A percentile compares a stretch with the other conserved stretches of the same genome.
These are phyloP conservation scores for Scaptomyza caliginosa DNA, from an alignment of 2,888 invertebrate species.

Conservation along the genomic window DNA sequence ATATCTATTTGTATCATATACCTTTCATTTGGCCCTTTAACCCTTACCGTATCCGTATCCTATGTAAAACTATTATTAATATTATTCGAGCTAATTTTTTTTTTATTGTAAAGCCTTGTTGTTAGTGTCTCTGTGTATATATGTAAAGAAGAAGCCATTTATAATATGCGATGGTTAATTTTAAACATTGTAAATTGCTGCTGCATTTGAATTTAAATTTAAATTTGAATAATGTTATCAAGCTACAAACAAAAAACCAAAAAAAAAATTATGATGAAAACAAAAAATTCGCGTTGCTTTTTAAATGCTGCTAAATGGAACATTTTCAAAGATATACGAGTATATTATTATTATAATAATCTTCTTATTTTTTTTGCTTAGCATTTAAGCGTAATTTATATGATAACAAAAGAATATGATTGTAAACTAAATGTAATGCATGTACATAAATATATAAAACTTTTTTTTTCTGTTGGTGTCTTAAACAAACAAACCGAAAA, in stretches of 20 bases:
- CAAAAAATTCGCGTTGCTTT: conserved; percentile 32
- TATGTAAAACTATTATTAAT: conserved; percentile 20
- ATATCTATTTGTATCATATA: conserved; percentile 34
- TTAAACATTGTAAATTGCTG: conserved; percentile 38
- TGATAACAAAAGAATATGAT: conserved; percentile 31
- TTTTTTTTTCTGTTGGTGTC: conserved; percentile 49
- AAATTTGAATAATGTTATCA: conserved; percentile 8
- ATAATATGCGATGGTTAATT: conserved; percentile 28
- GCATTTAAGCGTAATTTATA: conserved; percentile 59
- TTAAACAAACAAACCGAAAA: conserved; percentile 37
- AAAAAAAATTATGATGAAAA: neutral
- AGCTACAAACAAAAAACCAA: neutral
- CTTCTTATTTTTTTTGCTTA: conserved; percentile 22
- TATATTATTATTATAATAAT: conserved; percentile 10
- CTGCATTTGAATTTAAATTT: conserved; percentile 33
- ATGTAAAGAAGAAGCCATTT: conserved; percentile 25
- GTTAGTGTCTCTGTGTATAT: conserved; percentile 43
- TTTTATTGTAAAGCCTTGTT: conserved; percentile 39
- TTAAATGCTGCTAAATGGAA: conserved; percentile 43
- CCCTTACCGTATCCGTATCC: conserved; percentile 12
- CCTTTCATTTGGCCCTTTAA: conserved; percentile 6
- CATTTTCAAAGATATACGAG: conserved; percentile 57
- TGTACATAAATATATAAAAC: conserved; percentile 61
- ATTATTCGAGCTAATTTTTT: conserved; percentile 1
- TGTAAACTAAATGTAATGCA: conserved; percentile 68